phyloP scores from a whole-genome alignment of 2,888 invertebrate genomes.

The Hedychridium roseum region DNA sequence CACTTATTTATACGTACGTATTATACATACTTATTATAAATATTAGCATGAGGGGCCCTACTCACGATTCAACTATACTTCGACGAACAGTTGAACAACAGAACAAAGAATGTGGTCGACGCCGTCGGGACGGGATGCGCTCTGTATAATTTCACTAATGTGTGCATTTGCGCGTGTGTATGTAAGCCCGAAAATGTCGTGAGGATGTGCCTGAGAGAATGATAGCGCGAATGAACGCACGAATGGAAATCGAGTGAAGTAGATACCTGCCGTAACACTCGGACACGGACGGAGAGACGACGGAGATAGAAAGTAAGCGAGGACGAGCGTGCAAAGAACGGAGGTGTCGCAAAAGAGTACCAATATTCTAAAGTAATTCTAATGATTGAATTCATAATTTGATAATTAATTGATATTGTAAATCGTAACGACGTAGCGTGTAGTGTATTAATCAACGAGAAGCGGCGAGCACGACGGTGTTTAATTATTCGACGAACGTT shows the following conservation, averaged over 20 bases:
- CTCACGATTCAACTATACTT: slow-evolving; percentile 61
- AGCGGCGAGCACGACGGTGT: slow-evolving; percentile 30
- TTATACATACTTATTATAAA: slow-evolving; percentile 47
- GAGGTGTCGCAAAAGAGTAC: slow-evolving; percentile 59
- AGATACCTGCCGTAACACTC: too few species aligned
- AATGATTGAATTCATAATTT: slow-evolving; percentile 63
- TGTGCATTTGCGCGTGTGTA: slow-evolving; percentile 16
- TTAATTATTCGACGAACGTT: neutral
- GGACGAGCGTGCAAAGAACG: slow-evolving; percentile 16
- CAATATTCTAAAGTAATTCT: slow-evolving; percentile 65
- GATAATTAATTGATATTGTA: slow-evolving; percentile 64
- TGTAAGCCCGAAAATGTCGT: neutral
- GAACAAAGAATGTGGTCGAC: too few species aligned
- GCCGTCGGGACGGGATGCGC: slow-evolving; percentile 8
- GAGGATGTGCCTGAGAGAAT: slow-evolving; percentile 1
- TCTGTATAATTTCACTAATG: slow-evolving; percentile 31
- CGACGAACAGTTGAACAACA: slow-evolving; percentile 23
- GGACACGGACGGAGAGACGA: neutral
- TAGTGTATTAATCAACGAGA: slow-evolving; percentile 57
- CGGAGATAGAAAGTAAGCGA: neutral
- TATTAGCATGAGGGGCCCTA: slow-evolving; percentile 59
- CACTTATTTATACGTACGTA: slow-evolving; percentile 55
- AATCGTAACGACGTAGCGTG: slow-evolving; percentile 60
- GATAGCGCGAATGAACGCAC: too few species aligned
- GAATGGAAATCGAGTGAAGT: too few species aligned